Base-by-base conservation (phyloP, 2,797 vertebrate species). In the Hemibagrus guttatus region DNA sequence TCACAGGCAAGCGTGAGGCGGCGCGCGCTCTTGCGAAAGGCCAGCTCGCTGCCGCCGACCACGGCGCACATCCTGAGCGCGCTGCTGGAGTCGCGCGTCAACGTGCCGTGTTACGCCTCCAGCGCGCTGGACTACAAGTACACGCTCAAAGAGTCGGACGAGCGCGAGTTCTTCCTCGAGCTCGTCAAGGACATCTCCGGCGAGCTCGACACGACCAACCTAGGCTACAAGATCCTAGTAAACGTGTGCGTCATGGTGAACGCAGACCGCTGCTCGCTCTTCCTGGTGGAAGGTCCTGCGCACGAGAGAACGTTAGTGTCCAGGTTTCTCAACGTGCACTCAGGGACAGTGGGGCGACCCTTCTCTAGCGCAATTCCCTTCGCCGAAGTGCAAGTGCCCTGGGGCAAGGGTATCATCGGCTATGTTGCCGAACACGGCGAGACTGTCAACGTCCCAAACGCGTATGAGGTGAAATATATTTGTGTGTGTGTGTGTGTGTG, bases 401-500 rank as follows among this genome's bases (percentile, higher is more conserved):
- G 96, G 96, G 96, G 96, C 9, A 96, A 96, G 88, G 96, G 96
- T 3, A 96, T 96, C 66, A 95, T 96, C 42, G 96, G 96, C 59
- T 96, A 96, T 84, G 96, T 96, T 88, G 96, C 96, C 23, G 96
- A 96, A 89, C 96, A 96, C 52, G 96, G 96, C 56, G 96, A 96
- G 90, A 96, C 95, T 5, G 96, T 96, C 11, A 96, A 96, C 92
- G 95, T 95, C 89, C 84, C 95, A 7, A 95, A 96, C 89, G 96
- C 95, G 17, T 96, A 96, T 56, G 93, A 96, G 96, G 96, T 83
- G 84, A 83, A 64, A 26, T 64, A 23, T 6, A 9, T 49, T 2
- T 49, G 46, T 49, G 46, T 49, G 46, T 49, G 46, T 49, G 46
- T 49, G 46, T 49, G 46, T 46, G 46, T 46, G 46, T 46, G 46